Conservation (phyloP, 2,888 invertebrate species). For the Colostygia pectinataria region DNA sequence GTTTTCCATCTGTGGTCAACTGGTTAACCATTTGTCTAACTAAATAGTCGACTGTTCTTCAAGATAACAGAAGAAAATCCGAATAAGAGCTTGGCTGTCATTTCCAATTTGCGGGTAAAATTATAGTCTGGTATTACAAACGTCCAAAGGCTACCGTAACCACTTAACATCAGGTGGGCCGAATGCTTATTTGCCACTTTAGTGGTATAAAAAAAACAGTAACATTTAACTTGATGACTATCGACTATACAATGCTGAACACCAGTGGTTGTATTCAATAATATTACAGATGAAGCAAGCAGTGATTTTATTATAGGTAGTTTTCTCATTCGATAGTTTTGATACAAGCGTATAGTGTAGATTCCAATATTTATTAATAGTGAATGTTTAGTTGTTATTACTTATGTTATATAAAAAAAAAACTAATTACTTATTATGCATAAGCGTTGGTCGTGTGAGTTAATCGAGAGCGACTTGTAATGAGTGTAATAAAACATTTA, state of each 20-base stretch:
- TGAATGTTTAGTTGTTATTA: conserved; percentile 63
- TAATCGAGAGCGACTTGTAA: conserved; percentile 51
- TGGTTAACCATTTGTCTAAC: no score
- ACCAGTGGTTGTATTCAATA: conserved; percentile 51
- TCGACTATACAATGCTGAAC: conserved; percentile 18
- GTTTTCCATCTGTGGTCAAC: no score
- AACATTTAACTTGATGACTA: conserved; percentile 1
- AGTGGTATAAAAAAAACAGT: no score
- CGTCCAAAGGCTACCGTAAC: no score
- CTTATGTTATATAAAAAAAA: conserved; percentile 46
- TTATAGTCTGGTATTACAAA: no score
- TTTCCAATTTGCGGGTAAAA: no score
- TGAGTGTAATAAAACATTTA: conserved; percentile 61
- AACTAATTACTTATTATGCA: conserved; percentile 35
- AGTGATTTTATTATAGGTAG: conserved; percentile 70
- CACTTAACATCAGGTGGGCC: no score
- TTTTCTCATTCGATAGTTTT: conserved; percentile 70
- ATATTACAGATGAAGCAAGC: conserved; percentile 52
- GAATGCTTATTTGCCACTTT: no score
- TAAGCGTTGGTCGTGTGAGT: conserved; percentile 41
- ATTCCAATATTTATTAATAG: conserved; percentile 57
- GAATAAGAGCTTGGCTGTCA: no score
- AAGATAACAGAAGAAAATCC: no score
- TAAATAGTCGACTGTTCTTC: no score
- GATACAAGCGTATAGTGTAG: conserved; percentile 72